A percentile compares a stretch with the other conserved stretches of the same genome.
Evolutionary conservation across 2,797 vertebrate genomes (phyloP).

Genomic region (Phrynocephalus forsythii): DNA sequence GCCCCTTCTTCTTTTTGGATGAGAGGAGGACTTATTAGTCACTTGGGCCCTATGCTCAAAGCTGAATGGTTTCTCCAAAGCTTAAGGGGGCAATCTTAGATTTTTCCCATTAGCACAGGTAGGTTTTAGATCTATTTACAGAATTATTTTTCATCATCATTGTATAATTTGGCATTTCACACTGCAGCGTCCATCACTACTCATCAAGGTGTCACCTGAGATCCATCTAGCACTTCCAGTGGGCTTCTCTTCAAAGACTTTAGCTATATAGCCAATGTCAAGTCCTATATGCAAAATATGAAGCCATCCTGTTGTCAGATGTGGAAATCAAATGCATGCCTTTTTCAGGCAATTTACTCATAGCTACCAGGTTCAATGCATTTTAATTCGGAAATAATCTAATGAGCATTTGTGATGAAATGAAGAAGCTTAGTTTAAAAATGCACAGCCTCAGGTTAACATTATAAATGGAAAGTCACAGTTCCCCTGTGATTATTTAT

Average conservation of each 20-base stretch:
- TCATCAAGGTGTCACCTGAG: neutral
- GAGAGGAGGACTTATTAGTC: neutral
- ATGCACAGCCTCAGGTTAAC: conserved; percentile 37
- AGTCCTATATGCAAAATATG: neutral
- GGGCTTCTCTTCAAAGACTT: neutral
- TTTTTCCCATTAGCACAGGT: neutral
- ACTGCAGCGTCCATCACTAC: neutral
- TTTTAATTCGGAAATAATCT: conserved; percentile 41
- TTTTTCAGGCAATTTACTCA: conserved; percentile 12
- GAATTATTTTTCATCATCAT: neutral
- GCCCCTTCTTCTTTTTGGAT: conserved; percentile 9
- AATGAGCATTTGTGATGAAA: conserved; percentile 27
- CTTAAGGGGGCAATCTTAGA: neutral
- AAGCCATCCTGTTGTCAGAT: neutral
- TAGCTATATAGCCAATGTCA: neutral
- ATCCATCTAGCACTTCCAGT: neutral
- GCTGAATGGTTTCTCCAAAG: neutral
- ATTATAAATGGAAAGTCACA: conserved; percentile 45
- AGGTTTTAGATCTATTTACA: neutral
- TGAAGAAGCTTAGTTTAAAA: conserved; percentile 31
- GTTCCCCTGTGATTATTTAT: conserved; percentile 48
- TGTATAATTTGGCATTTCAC: neutral
- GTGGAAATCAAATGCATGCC: conserved; percentile 15
- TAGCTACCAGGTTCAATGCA: conserved; percentile 11
- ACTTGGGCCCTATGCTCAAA: neutral